Evolutionary conservation across 2,888 invertebrate genomes (phyloP).

Genomic region (Hypolimnas misippus): DNA sequence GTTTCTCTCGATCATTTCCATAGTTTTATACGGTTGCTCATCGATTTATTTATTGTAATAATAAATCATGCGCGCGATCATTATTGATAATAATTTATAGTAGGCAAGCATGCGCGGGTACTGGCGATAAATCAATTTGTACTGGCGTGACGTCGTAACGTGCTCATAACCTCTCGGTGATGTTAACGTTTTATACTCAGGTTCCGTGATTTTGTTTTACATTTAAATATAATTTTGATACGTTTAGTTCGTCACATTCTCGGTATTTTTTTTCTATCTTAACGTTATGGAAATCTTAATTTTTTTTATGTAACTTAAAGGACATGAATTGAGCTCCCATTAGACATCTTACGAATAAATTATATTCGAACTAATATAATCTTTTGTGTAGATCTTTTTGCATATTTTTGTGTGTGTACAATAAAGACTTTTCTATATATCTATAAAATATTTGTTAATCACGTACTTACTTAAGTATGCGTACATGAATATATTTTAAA

Average conservation of each 20-base stretch:
- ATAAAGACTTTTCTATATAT: too few relatives aligned
- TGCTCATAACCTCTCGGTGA: constrained; percentile 24
- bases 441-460: too few relatives aligned
- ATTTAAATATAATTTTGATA: not conserved
- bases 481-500: too few relatives aligned
- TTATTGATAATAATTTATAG: constrained; percentile 79
- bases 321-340: too few relatives aligned
- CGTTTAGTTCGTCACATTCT: not conserved
- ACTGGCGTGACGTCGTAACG: constrained; percentile 47
- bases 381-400: too few relatives aligned
- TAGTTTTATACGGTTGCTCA: constrained; percentile 54
- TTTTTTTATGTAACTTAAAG: too few relatives aligned
- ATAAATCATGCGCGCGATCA: constrained; percentile 78
- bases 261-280: not conserved
- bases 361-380: too few relatives aligned
- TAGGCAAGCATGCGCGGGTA: constrained; percentile 58
- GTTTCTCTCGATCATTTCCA: constrained; percentile 39
- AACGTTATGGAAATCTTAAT: constrained; percentile 2
- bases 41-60: constrained; percentile 73
- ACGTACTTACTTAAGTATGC: too few relatives aligned
- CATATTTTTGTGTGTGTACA: too few relatives aligned
- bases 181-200: constrained; percentile 20
- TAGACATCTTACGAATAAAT: too few relatives aligned
- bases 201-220: constrained; percentile 12
- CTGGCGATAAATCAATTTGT: constrained; percentile 61